Conservation (phyloP, 2,797 vertebrate genomes). For the Halcyon leucocephala region DNA sequence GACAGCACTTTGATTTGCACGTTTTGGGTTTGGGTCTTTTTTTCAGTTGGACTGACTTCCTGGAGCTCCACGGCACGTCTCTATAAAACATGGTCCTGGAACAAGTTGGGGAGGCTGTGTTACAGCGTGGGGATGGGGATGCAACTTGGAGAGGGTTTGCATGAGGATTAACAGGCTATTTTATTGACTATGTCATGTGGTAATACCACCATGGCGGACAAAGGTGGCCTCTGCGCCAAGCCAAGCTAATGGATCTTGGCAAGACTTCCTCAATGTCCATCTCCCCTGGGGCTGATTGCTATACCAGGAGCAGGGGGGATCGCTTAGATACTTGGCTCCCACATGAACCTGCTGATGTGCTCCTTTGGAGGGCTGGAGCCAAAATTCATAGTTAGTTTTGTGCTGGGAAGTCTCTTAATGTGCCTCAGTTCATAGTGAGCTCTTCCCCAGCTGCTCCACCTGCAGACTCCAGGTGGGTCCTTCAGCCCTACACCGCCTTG, state of each 20-base stretch:
- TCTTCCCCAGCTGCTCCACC: not conserved
- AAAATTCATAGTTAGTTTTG: not conserved
- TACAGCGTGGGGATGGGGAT: not conserved
- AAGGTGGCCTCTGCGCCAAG: not conserved
- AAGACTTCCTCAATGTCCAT: not conserved
- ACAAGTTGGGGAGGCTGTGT: not conserved
- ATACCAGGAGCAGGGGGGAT: not conserved
- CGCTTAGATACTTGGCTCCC: not conserved
- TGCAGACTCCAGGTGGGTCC: not conserved
- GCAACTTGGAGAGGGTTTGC: not conserved
- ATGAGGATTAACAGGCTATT: not conserved
- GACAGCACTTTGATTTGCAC: not conserved
- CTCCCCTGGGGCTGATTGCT: not conserved
- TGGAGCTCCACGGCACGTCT: not conserved
- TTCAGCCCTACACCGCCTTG: not conserved
- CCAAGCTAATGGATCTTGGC: not conserved
- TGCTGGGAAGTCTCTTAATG: not conserved
- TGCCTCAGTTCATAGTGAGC: not conserved
- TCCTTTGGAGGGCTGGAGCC: not conserved
- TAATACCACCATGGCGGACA: not conserved
- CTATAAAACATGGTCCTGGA: not conserved
- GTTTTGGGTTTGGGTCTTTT: not conserved
- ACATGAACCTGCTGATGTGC: not conserved
- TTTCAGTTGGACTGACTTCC: not conserved
- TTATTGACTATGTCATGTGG: not conserved